These are phyloP conservation scores for Octomys mimax DNA, from an alignment of 2,797 vertebrate species.

Conservation along the genomic window DNA sequence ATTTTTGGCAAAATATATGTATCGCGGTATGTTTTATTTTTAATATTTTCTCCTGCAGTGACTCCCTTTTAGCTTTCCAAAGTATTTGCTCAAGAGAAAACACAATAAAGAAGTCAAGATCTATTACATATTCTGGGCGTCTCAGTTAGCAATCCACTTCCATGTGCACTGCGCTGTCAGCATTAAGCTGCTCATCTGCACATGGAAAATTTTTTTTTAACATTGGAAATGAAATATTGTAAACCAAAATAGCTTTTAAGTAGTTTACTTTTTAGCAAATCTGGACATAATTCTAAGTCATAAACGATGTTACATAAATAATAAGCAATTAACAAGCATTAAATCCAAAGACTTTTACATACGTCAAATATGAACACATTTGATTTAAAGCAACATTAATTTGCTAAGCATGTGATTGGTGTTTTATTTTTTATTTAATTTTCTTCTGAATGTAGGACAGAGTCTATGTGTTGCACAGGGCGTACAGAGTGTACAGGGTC, in stretches of 20 bases:
- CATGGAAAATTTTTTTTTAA: conserved; percentile 27
- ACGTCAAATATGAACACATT: neutral
- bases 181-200: conserved; percentile 48
- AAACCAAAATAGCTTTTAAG: neutral
- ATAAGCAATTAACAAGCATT: neutral
- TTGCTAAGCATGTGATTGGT: neutral
- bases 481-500: too few species aligned
- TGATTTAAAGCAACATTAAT: neutral
- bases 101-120: conserved; percentile 55
- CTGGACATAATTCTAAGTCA: neutral
- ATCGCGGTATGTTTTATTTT: neutral
- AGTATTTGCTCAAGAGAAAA: neutral
- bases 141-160: conserved; percentile 30
- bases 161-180: neutral
- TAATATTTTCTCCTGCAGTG: neutral
- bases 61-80: neutral
- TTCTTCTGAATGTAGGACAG: too few species aligned
- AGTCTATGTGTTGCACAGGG: too few species aligned
- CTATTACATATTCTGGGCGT: neutral
- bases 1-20: neutral
- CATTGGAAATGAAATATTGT: neutral
- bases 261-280: conserved; percentile 12
- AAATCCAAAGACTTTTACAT: conserved; percentile 45
- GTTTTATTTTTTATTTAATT: neutral
- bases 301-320: neutral